Conservation (phyloP, 30 jellyfish, hydroid and myxozoan species). For the Aurelia sp. region DNA sequence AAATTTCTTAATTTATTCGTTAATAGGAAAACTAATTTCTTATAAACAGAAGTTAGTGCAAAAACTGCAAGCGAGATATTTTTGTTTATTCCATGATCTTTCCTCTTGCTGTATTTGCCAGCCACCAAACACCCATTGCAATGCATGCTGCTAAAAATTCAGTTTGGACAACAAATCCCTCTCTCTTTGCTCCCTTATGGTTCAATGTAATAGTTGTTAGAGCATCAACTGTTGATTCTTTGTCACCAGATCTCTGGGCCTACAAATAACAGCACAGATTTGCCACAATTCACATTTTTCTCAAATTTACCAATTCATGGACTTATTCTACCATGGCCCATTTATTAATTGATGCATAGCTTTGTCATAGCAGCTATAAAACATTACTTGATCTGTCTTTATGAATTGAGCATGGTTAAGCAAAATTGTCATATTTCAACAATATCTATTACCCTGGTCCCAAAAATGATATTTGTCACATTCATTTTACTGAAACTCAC, state of each 20-base stretch:
- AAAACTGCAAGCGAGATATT: neutral
- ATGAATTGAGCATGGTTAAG: no score
- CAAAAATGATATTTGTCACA: no score
- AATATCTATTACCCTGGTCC: no score
- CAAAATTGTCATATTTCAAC: no score
- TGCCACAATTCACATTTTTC: no score
- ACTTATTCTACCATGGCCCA: no score
- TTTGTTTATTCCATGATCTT: constrained; percentile 87
- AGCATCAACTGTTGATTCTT: constrained; percentile 46
- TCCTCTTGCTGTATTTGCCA: constrained; percentile 84
- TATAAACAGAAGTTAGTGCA: constrained; percentile 55
- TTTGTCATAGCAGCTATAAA: no score
- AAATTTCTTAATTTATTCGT: no score
- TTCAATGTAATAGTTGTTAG: constrained; percentile 39
- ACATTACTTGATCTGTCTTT: no score
- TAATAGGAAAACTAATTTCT: constrained; percentile 40
- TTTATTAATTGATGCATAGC: no score
- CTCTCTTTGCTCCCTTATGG: constrained; percentile 88
- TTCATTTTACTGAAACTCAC: no score
- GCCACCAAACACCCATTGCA: constrained; percentile 91
- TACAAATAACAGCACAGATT: neutral
- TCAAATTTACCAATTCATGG: no score
- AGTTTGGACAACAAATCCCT: constrained; percentile 94
- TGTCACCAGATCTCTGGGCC: constrained; percentile 75
- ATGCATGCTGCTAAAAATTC: constrained; percentile 92